Conservation (phyloP, 2,888 invertebrate genomes). For the Melangyna quadrimaculata region DNA sequence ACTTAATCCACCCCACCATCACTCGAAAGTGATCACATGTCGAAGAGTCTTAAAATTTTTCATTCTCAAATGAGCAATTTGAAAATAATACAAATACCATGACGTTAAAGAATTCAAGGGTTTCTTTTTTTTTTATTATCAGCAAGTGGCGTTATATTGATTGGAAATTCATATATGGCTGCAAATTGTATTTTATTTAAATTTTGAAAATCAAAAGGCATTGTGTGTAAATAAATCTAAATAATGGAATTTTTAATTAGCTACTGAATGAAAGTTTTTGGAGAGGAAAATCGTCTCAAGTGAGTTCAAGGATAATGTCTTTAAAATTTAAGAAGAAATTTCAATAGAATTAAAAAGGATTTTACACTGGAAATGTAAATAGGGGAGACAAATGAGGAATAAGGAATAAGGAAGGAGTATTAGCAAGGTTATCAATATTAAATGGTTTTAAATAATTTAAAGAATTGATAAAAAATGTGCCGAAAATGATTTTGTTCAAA, state of each 20-base stretch:
- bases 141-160: background rate
- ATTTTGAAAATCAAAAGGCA: background rate
- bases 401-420: too few relatives aligned
- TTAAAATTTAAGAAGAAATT: background rate
- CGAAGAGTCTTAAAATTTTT: constrained; percentile 24
- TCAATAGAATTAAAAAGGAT: background rate
- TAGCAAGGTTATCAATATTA: background rate
- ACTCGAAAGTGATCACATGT: constrained; percentile 20
- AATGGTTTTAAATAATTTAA: background rate
- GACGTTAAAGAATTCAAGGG: constrained; percentile 26
- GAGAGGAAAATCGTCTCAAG: background rate
- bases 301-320: background rate
- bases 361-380: background rate
- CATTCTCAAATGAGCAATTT: constrained; percentile 19
- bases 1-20: background rate
- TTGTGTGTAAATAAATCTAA: background rate
- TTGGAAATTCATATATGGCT: constrained; percentile 1
- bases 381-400: too few relatives aligned
- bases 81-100: background rate
- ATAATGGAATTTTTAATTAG: constrained; percentile 5
- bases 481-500: too few relatives aligned
- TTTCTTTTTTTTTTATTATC: too few relatives aligned
- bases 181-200: background rate
- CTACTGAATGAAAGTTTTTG: background rate
- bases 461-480: background rate